Conservation (phyloP, 1,140 invertebrate species). For the Trachymyrmex septentrionalis region DNA sequence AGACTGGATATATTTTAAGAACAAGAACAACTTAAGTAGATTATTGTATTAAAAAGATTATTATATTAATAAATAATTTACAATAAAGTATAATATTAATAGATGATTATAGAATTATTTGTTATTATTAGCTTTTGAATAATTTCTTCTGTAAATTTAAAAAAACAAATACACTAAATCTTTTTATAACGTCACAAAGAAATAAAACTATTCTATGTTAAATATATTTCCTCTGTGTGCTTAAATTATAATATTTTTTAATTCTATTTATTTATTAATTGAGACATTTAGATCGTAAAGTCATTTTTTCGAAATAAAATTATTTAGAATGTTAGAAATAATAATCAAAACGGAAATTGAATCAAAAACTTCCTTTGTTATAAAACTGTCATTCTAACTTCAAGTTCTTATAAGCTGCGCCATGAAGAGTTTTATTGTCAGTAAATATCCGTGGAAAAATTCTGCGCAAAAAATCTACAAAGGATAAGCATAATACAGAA, state of each 20-base stretch:
- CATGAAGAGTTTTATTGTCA: not conserved
- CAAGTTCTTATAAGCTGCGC: not conserved
- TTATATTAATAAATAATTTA: not conserved
- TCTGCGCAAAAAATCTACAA: constrained; percentile 5
- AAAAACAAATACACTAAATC: not conserved
- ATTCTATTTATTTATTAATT: constrained; percentile 1
- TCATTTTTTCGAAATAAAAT: not conserved
- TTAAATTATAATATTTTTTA: not conserved
- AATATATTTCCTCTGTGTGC: not conserved
- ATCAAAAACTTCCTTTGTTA: not conserved
- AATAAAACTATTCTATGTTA: not conserved
- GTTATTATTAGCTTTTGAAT: not conserved
- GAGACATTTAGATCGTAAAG: not conserved
- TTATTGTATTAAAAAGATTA: not conserved
- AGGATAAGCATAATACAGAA: constrained; percentile 59
- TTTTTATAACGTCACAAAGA: not conserved
- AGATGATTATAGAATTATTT: not conserved
- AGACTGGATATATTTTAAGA: not conserved
- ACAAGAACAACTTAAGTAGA: not conserved
- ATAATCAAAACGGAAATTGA: not conserved
- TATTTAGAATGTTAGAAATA: not conserved
- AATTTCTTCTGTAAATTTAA: not conserved
- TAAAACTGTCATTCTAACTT: constrained; percentile 14
- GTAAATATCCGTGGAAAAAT: constrained; percentile 16
- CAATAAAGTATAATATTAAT: not conserved